Evolutionary conservation across 2,113 vertebrate species (phyloP), one percentile per base, ranked within the genome.

Genomic region (Pterocles burchelli): DNA sequence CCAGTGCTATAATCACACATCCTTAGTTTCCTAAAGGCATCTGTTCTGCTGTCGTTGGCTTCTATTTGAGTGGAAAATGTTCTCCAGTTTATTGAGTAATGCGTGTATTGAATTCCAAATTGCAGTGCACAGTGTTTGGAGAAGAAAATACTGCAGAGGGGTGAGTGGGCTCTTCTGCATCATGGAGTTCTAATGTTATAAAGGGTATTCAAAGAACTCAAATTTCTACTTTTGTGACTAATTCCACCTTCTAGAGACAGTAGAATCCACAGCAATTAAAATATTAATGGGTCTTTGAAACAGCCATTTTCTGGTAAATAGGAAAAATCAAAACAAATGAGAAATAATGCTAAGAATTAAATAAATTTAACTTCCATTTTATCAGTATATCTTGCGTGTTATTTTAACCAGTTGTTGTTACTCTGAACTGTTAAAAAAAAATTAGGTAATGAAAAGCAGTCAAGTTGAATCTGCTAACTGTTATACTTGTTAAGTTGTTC

Each of bases 11-110:
- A 86, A 85, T 95, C 58, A 41, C 68, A 74, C 28, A 52, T 86
- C 43, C 62, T 67, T 93, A 59, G 36, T 74, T 91, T 97, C 74
- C 68, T 90, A 52, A 93, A 96, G 72, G 55, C 72, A 91, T 93
- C 90, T 93, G 63, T 94, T 93, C 82, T 94, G 55, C 70, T 94
- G 55, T 75, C 3, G 1, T 58, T 58, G 34, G 26, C 34, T 86
- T 88, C 84, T 88, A 2, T 85, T 84, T 41, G 79, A 84, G 75
- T 84, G 75, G 78, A 96, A 88, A 88, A 33, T 41, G n/a, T 87
- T 92, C 72, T 93, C 38, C 38, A 67, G 55, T 62, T 88, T 81
- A 90, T 70, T 84, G 81, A 90, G 72, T 62, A 59, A 74, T 2
- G 2, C 46, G 45, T 59, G 18, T 66, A 48, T 51, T 85, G 66